Base-by-base conservation (phyloP, 1,140 invertebrate genomes). In the Caerostris extrusa region DNA sequence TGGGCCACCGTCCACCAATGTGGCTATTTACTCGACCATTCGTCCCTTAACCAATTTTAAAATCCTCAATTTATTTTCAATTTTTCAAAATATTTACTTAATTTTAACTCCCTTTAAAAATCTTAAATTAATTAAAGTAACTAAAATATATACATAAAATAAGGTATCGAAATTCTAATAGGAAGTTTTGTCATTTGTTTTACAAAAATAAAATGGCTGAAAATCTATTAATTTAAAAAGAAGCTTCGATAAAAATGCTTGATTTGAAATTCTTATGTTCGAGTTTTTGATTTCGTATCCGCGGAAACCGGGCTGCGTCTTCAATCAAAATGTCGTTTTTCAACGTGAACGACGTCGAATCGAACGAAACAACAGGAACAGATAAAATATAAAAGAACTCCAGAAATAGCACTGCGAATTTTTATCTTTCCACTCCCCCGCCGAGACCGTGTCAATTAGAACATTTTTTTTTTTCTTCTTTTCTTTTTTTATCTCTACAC, bases 201-300 rank as follows among this genome's bases (percentile, higher is more conserved):
- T 34, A 34, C 34, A 34, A 2, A 34, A 1, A 34, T 34, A 34
- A 34, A 17, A 67, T 67, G n/a, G n/a, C 14, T n/a, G 12, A 67
- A n/a, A 67, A 17, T 5, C 61, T 67, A 14, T 14, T 3, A 67
- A 67, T 17, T 67, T 67, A 67, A 14, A 17, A 67, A 64, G n/a
- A n/a, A 17, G n/a, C 17, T 7, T 67, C 12, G 7, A 14, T 67
- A 67, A 67, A n/a, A 67, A 67, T 17, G 61, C 61, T 6, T 67
- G 61, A 67, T 67, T 67, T 67, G 61, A 67, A 67, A 67, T 67
- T 67, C 61, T 67, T n/a, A 17, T 67, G 61, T 67, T 67, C 17
- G 61, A 67, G 61, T 67, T 67, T n/a, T 67, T 67, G 61, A 67
- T 67, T 67, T 67, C 61, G 61, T 67, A 67, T 67, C 61, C 61